phyloP scores from a whole-genome alignment of 2,797 vertebrate genomes.

The Cryptoblepharus egeriae region DNA sequence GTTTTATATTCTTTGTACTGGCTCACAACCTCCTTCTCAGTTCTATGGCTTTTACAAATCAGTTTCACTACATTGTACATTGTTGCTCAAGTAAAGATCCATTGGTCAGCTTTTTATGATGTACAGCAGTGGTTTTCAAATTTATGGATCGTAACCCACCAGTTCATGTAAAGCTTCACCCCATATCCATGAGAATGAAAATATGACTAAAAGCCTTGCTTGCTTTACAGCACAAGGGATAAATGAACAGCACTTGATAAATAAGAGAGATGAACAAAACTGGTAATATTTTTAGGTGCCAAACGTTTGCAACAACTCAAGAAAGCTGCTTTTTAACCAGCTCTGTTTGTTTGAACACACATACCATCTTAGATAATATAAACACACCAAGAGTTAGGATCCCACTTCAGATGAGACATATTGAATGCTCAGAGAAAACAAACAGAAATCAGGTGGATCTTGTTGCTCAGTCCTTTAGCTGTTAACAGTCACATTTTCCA shows the following conservation, averaged over 20 bases:
- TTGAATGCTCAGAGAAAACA: conserved; percentile 15
- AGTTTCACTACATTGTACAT: not conserved
- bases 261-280: not conserved
- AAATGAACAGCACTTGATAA: not conserved
- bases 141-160: no score
- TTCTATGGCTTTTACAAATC: not conserved
- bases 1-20: no score
- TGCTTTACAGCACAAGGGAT: not conserved
- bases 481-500: not conserved
- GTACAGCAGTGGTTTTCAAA: not conserved
- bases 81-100: not conserved
- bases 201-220: not conserved
- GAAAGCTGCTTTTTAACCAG: not conserved
- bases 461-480: conserved; percentile 29
- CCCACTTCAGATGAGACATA: not conserved
- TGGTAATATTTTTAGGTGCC: not conserved
- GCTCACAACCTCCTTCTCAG: not conserved
- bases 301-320: not conserved
- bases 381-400: not conserved
- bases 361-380: not conserved
- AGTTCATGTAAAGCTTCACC: no score
- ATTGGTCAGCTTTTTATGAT: not conserved
- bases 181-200: not conserved
- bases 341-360: not conserved
- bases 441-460: not conserved